Conservation (phyloP, 2,888 invertebrate species). For the Calameuta idolon region DNA sequence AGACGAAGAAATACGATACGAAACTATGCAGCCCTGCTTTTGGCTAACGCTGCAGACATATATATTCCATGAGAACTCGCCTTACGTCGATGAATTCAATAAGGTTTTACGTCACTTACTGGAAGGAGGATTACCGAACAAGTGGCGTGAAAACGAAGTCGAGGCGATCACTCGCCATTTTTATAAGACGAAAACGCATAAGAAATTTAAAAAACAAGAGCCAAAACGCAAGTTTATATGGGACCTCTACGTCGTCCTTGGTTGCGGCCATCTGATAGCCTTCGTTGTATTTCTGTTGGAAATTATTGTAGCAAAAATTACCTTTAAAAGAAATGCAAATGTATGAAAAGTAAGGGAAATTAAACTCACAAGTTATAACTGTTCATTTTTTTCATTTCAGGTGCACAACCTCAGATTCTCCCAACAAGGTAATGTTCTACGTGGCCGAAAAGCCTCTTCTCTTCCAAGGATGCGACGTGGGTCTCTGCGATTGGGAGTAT, state of each 20-base stretch:
- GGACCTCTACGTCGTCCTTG: too few relatives aligned
- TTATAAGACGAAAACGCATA: too few relatives aligned
- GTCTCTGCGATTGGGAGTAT: constrained; percentile 81
- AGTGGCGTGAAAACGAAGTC: background rate
- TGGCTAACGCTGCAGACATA: background rate
- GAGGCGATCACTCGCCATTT: accelerated
- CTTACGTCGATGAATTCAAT: background rate
- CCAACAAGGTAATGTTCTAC: constrained; percentile 76
- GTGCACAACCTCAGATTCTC: constrained; percentile 66
- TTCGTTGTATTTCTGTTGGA: background rate
- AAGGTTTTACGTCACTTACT: background rate
- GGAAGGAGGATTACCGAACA: background rate
- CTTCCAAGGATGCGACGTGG: constrained; percentile 79
- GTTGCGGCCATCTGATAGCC: too few relatives aligned
- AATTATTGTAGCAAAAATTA: background rate
- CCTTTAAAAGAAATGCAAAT: background rate
- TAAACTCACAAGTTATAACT: background rate
- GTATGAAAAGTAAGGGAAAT: background rate
- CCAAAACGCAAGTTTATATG: too few relatives aligned
- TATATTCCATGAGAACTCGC: background rate
- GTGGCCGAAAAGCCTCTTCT: constrained; percentile 79
- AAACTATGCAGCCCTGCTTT: background rate
- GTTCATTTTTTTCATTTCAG: constrained; percentile 61
- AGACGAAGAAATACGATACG: too few relatives aligned
- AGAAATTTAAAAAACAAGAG: too few relatives aligned